phyloP scores from a whole-genome alignment of 2,113 vertebrate species.

The Circaetus gallicus region DNA sequence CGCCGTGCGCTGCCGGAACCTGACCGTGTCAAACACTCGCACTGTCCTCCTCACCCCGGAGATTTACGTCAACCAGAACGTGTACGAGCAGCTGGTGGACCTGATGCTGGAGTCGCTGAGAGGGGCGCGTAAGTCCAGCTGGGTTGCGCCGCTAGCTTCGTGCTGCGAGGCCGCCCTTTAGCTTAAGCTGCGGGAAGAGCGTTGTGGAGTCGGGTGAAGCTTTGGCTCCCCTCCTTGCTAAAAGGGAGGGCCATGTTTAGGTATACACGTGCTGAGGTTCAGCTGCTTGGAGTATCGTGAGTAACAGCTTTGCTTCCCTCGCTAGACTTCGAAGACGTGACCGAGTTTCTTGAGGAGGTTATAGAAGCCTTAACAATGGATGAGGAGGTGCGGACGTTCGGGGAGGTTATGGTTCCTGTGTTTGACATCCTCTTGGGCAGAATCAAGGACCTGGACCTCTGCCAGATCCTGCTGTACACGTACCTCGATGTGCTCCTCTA shows the following conservation, averaged over 20 bases:
- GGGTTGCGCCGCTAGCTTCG: rapidly evolving
- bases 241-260: no score
- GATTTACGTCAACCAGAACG: constrained; percentile 91
- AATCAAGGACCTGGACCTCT: constrained; percentile 90
- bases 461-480: constrained; percentile 87
- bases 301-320: background rate
- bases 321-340: constrained; percentile 86
- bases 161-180: rapidly evolving
- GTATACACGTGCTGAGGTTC: rapidly evolving
- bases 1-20: constrained; percentile 88
- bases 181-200: rapidly evolving
- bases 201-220: rapidly evolving
- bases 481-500: constrained; percentile 94
- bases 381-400: constrained; percentile 93
- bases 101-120: constrained; percentile 86
- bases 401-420: constrained; percentile 90
- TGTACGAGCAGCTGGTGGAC: constrained; percentile 92
- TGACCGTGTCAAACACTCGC: constrained; percentile 86
- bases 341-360: constrained; percentile 91
- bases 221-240: rapidly evolving
- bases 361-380: constrained; percentile 83
- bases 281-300: rapidly evolving
- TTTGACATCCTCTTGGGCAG: constrained; percentile 88
- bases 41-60: constrained; percentile 94
- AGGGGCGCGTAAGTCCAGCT: constrained; percentile 78